Base-by-base conservation (phyloP, 2,113 vertebrate species). In the Archilochus colubris region DNA sequence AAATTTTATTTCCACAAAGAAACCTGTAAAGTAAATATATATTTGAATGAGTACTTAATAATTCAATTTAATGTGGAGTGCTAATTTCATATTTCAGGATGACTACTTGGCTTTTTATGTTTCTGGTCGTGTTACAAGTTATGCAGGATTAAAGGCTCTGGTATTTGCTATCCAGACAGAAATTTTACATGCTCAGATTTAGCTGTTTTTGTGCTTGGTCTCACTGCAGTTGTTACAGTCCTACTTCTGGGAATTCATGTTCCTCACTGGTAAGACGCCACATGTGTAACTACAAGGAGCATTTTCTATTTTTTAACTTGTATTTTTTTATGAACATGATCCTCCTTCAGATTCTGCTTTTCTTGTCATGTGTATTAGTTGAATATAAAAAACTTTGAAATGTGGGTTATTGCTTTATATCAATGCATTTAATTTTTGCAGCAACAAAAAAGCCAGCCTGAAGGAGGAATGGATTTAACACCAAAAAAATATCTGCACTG, bases 1-100 rank as follows among this genome's bases (percentile, higher is more conserved):
- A 76, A 97, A 98, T 98, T 97, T 95, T 83, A 97, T 98, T 99
- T 97, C 97, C 96, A 93, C 97, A 97, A 91, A 99, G 95, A 91
- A 98, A 98, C 82, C 93, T 98, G 61, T 61, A 72, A 94, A 95
- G 75, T 88, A 93, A 89, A 68, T 61, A 82, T 33, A 9, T 69
- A 55, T 87, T 82, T 57, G 4, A 75, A 4, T 57, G 78, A 58
- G 64, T 62, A 66, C n/a, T 19, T 77, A 66, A 43, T 62, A 27
- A 72, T 87, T 87, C 25, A 18, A 14, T 48, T 70, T 61, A 54
- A 48, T 33, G 25, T 9, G 9, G 22, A 31, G 3, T 33, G 36
- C 20, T 79, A 50, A 68, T 87, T 82, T 75, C 7, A 36, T 38
- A 22, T 76, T 82, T 88, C 50, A 57, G 3, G 73, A 16, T 38